phyloP scores from a whole-genome alignment of 2,888 invertebrate genomes.

The Macroteleia sp. region DNA sequence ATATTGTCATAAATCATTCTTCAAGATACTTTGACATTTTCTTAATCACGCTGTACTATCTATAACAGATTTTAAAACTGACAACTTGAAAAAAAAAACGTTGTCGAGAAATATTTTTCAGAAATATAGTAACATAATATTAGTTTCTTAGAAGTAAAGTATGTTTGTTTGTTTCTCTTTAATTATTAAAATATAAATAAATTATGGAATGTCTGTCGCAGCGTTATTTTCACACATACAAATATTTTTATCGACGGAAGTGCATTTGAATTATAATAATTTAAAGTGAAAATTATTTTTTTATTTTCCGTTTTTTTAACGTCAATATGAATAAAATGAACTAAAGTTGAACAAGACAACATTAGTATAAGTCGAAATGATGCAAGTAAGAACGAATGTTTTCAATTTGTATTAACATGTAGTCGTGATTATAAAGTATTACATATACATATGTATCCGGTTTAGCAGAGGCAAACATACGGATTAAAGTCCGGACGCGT shows the following conservation, averaged over 20 bases:
- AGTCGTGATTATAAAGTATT: constrained; percentile 60
- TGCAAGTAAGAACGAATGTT: constrained; percentile 44
- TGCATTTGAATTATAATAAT: too few species aligned
- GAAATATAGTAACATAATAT: not conserved
- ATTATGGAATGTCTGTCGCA: too few species aligned
- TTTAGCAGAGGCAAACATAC: constrained; percentile 54
- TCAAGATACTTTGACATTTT: constrained; percentile 5
- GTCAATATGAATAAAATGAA: not conserved
- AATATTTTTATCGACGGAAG: too few species aligned
- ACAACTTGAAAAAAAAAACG: not conserved
- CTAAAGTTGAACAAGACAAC: too few species aligned
- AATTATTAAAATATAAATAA: too few species aligned
- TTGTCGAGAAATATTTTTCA: not conserved
- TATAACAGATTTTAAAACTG: constrained; percentile 4
- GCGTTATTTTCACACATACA: too few species aligned
- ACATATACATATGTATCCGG: constrained; percentile 70
- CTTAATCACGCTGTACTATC: constrained; percentile 5
- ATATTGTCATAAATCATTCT: constrained; percentile 3
- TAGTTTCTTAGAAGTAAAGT: too few species aligned
- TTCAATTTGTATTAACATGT: constrained; percentile 62
- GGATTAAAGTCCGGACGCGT: constrained; percentile 66
- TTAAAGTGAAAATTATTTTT: not conserved
- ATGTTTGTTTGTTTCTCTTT: too few species aligned
- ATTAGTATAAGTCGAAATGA: constrained; percentile 24
- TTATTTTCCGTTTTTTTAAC: not conserved